phyloP scores from a whole-genome alignment of 1,140 invertebrate species.

The Drosophila sp. region DNA sequence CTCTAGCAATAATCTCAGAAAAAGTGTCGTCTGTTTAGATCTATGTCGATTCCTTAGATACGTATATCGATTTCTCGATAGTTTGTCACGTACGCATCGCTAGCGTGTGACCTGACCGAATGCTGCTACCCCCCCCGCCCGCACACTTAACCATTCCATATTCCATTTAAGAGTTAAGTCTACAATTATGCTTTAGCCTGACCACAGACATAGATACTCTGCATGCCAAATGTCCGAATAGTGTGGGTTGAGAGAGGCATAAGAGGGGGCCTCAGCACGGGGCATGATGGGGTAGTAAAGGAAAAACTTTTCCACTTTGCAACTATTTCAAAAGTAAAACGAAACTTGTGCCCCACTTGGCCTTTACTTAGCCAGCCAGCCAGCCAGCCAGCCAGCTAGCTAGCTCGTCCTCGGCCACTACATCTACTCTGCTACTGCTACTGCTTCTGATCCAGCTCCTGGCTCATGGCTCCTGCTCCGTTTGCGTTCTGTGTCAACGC shows the following conservation, averaged over 20 bases:
- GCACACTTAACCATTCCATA: slow-evolving; percentile 12
- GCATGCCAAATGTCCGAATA: slow-evolving; percentile 62
- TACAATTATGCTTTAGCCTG: slow-evolving; percentile 54
- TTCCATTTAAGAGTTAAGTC: slow-evolving; percentile 29
- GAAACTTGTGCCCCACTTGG: slow-evolving; percentile 55
- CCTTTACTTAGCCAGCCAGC: slow-evolving; percentile 12
- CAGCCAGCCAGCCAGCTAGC: background rate
- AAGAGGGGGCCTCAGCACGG: background rate
- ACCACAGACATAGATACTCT: slow-evolving; percentile 68
- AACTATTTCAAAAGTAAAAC: slow-evolving; percentile 81
- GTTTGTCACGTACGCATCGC: background rate
- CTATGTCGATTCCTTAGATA: no score
- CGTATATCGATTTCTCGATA: no score
- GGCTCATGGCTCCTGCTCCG: background rate
- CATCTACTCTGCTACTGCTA: background rate
- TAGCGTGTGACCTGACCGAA: background rate
- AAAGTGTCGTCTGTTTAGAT: no score
- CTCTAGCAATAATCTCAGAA: no score
- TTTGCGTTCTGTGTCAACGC: slow-evolving; percentile 54
- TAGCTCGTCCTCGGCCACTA: background rate
- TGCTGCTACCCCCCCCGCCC: background rate
- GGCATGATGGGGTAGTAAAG: slow-evolving; percentile 27
- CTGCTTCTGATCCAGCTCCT: slow-evolving; percentile 1
- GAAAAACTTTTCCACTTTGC: slow-evolving; percentile 79
- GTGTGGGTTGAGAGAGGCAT: background rate